Evolutionary conservation across 2,113 vertebrate genomes (phyloP), one percentile per base, ranked within the genome.

Genomic region (Paratilapia polleni): DNA sequence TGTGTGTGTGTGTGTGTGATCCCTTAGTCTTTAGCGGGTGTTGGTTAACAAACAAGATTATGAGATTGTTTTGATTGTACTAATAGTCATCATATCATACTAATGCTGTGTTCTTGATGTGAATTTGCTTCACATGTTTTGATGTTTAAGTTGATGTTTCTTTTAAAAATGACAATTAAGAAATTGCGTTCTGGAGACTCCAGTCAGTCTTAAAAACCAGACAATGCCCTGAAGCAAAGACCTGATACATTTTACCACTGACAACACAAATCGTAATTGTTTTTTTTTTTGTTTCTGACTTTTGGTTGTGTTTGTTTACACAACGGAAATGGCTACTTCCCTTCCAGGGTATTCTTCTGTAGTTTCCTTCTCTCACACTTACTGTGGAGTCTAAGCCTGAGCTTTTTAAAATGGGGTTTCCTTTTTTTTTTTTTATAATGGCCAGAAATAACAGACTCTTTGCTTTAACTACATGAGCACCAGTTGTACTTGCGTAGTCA

Each of bases 251-350:
- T 20, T 82, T 5, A 43, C 63, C 56, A 22, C 6, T 6, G 47
- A 26, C 59, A 63, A 47, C 38, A 58, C 4, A 74, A 26, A 52
- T 73, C 26, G n/a, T 28, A 52, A 20, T 28, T n/a, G 11, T 15
- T 20, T 11, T 77, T 58, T 60, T 14, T 22, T 73, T 70, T 68
- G n/a, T 6, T 6, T 13, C 24, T 70, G 57, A 28, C 60, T 22
- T 49, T 70, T 6, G 56, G 20, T 28, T 73, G 26, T 79, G 61
- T 87, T 86, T 83, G 64, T 85, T 87, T 91, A 90, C 73, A n/a
- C 14, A 78, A 74, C 70, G 92, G 87, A 92, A 93, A 84, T 15
- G 0, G 82, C 54, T 12, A 2, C 47, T 63, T 63, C 66, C 85
- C 41, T 41, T 31, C 26, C 8, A 8, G 15, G 52, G 24, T 34